phyloP scores from a whole-genome alignment of 2,888 invertebrate genomes.

The Synergus umbraculus region DNA sequence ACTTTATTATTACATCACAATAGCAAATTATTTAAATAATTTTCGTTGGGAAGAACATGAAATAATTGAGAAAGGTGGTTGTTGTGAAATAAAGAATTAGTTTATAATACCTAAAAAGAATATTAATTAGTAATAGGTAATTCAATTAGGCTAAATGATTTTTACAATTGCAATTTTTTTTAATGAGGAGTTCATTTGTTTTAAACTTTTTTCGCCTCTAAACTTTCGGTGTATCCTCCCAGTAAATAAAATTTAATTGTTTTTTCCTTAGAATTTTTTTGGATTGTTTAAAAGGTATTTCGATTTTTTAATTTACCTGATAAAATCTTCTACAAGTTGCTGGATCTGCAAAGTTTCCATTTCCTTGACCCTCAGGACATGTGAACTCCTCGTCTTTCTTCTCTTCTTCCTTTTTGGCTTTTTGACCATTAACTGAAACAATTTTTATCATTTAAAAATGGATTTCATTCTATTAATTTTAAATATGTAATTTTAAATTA shows the following conservation, averaged over 20 bases:
- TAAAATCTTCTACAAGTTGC: conserved; percentile 92
- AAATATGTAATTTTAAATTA: neutral
- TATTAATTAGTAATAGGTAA: too few species aligned
- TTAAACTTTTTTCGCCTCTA: too few species aligned
- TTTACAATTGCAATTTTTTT: too few species aligned
- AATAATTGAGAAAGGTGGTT: neutral
- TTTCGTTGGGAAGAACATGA: neutral
- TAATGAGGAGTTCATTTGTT: too few species aligned
- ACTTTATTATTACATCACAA: conserved; percentile 26
- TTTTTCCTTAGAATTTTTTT: neutral
- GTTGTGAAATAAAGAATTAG: neutral
- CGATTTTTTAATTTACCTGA: conserved; percentile 81
- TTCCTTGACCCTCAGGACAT: conserved; percentile 90
- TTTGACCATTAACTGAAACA: conserved; percentile 76
- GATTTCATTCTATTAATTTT: neutral
- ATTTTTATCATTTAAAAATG: conserved; percentile 32
- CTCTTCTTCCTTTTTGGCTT: conserved; percentile 78
- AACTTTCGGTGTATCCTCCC: too few species aligned
- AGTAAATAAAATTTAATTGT: neutral
- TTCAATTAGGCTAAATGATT: too few species aligned
- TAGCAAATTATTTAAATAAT: conserved; percentile 6
- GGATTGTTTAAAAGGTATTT: neutral
- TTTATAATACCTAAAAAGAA: neutral
- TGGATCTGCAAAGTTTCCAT: conserved; percentile 94
- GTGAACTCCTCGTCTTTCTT: conserved; percentile 83